phyloP scores from a whole-genome alignment of 2,888 invertebrate genomes.

The Leptarthrus brevirostris region DNA sequence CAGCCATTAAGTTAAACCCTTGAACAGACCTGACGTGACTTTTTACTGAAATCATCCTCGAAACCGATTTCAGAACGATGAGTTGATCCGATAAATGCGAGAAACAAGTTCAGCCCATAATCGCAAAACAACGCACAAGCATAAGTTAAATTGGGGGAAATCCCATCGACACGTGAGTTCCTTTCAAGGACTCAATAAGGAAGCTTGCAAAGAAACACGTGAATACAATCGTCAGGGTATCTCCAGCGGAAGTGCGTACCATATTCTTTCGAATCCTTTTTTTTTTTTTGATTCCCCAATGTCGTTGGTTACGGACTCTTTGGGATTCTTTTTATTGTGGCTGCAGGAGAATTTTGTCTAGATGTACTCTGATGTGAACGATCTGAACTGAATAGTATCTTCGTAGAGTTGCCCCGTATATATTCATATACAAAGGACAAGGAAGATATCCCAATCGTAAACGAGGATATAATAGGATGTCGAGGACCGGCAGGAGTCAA shows the following conservation, averaged over 20 bases:
- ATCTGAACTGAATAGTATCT: no score
- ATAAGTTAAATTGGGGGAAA: constrained; percentile 32
- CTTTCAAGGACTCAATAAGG: constrained; percentile 56
- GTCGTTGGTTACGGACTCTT: constrained; percentile 6
- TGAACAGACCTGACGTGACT: constrained; percentile 34
- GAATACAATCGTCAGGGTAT: constrained; percentile 57
- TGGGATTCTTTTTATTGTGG: background rate
- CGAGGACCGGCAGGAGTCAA: constrained; percentile 18
- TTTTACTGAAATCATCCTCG: constrained; percentile 26
- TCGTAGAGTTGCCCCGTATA: no score
- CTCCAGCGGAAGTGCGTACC: constrained; percentile 54
- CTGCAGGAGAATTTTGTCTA: constrained; percentile 6
- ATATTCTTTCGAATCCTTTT: constrained; percentile 15
- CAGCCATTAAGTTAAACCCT: constrained; percentile 22
- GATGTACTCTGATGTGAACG: background rate
- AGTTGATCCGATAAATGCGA: background rate
- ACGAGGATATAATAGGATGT: constrained; percentile 24
- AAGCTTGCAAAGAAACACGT: constrained; percentile 57
- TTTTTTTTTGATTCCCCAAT: background rate
- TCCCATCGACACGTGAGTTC: constrained; percentile 55
- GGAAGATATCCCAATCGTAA: constrained; percentile 29
- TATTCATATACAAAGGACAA: background rate
- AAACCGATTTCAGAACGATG: background rate
- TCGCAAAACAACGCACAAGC: background rate
- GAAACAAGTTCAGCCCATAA: constrained; percentile 3